Conservation (phyloP, 2,888 invertebrate genomes). For the Margaritifera margaritifera region DNA sequence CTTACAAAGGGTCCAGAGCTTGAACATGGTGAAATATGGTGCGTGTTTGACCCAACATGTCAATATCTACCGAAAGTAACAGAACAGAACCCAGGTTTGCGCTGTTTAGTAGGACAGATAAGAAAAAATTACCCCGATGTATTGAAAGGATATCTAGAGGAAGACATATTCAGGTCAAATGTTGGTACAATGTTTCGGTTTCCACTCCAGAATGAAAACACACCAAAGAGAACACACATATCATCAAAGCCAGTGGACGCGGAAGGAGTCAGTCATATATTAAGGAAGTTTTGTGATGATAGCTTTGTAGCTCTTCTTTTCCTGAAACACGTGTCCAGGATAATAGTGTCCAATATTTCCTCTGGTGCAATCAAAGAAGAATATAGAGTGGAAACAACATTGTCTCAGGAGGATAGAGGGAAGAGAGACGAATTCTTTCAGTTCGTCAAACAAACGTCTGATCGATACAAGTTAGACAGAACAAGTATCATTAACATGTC, state of each 20-base stretch:
- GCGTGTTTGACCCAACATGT: constrained; percentile 57
- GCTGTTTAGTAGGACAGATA: constrained; percentile 27
- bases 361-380: constrained; percentile 2
- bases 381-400: background rate
- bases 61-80: constrained; percentile 40
- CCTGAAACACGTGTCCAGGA: constrained; percentile 53
- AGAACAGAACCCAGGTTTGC: constrained; percentile 40
- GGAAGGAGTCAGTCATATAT: constrained; percentile 33
- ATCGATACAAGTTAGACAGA: constrained; percentile 8
- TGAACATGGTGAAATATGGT: constrained; percentile 36
- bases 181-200: constrained; percentile 64
- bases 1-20: constrained; percentile 44
- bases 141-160: constrained; percentile 53
- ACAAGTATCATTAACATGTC: background rate
- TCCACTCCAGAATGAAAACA: constrained; percentile 57
- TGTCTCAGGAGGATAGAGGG: constrained; percentile 5
- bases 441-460: constrained; percentile 2
- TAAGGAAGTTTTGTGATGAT: constrained; percentile 49
- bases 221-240: constrained; percentile 45
- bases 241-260: constrained; percentile 3
- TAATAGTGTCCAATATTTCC: constrained; percentile 36
- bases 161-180: constrained; percentile 22
- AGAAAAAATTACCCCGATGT: constrained; percentile 43
- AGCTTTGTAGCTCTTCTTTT: constrained; percentile 59
- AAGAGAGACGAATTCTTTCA: background rate